Evolutionary conservation across 64 coral and sea anemone species (phyloP).

Genomic region (Montipora cactus): DNA sequence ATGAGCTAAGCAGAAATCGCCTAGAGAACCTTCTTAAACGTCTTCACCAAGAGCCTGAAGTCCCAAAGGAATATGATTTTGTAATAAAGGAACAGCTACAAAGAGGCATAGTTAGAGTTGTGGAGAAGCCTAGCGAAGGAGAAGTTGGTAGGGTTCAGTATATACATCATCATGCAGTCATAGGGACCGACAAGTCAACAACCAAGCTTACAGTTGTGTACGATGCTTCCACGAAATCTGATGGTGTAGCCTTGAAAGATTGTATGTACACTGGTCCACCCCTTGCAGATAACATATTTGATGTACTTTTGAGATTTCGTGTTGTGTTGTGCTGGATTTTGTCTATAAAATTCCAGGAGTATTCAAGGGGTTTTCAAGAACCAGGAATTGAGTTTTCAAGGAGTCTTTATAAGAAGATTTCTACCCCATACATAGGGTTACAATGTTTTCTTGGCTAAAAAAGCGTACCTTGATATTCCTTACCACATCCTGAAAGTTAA

Average conservation of each 20-base stretch:
- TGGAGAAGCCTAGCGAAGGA: background rate
- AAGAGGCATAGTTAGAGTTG: conserved; percentile 47
- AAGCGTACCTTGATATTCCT: no score
- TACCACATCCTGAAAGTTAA: no score
- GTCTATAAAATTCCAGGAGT: no score
- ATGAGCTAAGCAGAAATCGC: conserved; percentile 27
- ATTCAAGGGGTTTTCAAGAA: no score
- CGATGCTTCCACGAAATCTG: conserved; percentile 44
- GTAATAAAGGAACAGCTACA: conserved; percentile 42
- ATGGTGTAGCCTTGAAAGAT: conserved; percentile 40
- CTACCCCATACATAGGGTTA: no score
- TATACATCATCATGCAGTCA: conserved; percentile 52
- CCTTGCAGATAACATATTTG: conserved; percentile 53
- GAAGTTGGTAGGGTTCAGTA: conserved; percentile 47
- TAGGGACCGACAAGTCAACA: conserved; percentile 42
- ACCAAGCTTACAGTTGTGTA: conserved; percentile 68
- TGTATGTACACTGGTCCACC: conserved; percentile 42
- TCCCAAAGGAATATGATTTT: conserved; percentile 46
- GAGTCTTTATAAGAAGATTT: no score
- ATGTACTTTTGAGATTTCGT: conserved; percentile 60
- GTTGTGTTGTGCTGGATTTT: no score
- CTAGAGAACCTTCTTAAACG: conserved; percentile 8
- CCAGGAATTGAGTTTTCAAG: no score
- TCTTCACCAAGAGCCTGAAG: conserved; percentile 43
- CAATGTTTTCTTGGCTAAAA: no score